These are phyloP conservation scores for Gopherus evgoodei DNA, from an alignment of 2,113 vertebrate species.

Conservation along the genomic window DNA sequence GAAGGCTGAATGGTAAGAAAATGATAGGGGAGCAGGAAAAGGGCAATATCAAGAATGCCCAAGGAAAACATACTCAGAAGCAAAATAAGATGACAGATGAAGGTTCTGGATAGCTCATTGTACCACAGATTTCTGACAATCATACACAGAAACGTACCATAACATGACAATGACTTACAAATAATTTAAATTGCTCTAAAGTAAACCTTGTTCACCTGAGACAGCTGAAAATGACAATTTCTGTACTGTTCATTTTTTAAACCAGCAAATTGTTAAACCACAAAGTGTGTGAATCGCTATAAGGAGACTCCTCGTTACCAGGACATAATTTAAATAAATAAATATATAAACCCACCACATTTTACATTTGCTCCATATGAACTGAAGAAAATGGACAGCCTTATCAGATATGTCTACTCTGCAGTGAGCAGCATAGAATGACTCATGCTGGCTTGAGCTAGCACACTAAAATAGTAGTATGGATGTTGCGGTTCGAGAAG, in stretches of 20 bases:
- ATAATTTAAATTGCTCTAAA: not conserved
- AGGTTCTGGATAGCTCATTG: not conserved
- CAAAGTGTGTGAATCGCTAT: not conserved
- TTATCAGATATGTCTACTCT: not conserved
- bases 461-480: not conserved
- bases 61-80: not conserved
- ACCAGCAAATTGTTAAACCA: not conserved
- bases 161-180: not conserved
- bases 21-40: not conserved
- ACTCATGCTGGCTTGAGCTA: too few relatives aligned
- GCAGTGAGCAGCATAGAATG: not conserved
- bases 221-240: not conserved
- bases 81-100: not conserved
- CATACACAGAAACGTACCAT: not conserved
- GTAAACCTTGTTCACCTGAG: not conserved
- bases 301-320: not conserved
- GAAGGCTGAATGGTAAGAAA: conserved; percentile 14
- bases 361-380: not conserved
- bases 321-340: not conserved
- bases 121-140: not conserved
- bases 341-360: too few relatives aligned
- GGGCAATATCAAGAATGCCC: not conserved
- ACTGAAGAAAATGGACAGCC: not conserved
- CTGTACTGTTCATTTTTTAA: not conserved
- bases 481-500: not conserved